Evolutionary conservation across 2,888 invertebrate genomes (phyloP), one percentile per base, ranked within the genome.

Genomic region (Erebia epiphron): DNA sequence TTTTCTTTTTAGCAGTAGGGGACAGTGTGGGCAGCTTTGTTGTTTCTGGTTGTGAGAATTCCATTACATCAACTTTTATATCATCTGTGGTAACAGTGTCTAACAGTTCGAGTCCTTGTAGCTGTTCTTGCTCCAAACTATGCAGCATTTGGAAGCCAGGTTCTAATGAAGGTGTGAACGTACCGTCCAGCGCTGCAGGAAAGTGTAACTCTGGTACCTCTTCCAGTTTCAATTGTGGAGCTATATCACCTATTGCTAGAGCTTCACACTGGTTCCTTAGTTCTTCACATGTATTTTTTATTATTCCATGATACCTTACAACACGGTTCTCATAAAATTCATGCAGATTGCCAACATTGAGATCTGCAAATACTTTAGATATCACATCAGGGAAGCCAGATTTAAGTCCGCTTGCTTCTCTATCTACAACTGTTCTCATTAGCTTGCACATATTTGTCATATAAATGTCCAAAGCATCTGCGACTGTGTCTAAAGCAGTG

Each of bases 101-200:
- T 2, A 94, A 76, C 1, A 93, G 83, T 54, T 93, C 92, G 43
- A 93, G 77, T 0, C 91, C 90, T 75, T 92, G 91, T 1, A 92
- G 74, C 74, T 94, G 94, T 68, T 95, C 95, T 78, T 95, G 95
- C 79, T 95, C 95, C 67, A 95, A 85, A 73, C 94, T 95, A 67
- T 95, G 95, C 71, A 95, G 86, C 95, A 95, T 95, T 84, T 95
- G 95, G 79, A 95, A 95, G 0, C 95, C 95, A 49, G 95, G 94
- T 78, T 95, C 95, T 49, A 95, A 84, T 11, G 95, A 95, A 0
- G 95, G 94, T 65, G 94, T 94, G 69, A 93, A 94, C 0, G 93
- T 86, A 11, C 90, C 92, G 78, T 92, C 93, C 50, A 94, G 78
- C 1, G 90, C 94, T 18, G 93, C 92, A 0, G 94, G 94, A 69